Conservation (phyloP, 2,797 vertebrate species). For the Choloepus didactylus region DNA sequence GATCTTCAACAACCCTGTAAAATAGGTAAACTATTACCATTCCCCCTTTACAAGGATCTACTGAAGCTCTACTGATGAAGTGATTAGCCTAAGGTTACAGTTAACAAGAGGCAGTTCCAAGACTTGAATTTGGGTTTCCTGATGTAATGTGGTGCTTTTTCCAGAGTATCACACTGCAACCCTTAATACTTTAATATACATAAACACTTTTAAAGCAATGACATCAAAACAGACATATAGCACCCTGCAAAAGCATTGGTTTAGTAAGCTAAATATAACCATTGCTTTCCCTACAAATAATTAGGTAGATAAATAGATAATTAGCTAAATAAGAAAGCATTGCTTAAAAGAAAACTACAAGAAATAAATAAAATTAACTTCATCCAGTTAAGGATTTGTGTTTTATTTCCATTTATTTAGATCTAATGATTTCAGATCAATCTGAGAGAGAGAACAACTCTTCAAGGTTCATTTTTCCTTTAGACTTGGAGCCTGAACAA, state of each 20-base stretch:
- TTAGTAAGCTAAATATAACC: slow-evolving; percentile 38
- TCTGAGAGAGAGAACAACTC: slow-evolving; percentile 50
- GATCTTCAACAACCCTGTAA: slow-evolving; percentile 57
- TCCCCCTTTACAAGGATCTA: slow-evolving; percentile 39
- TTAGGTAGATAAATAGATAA: not conserved
- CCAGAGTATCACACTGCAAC: not conserved
- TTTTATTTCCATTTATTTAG: slow-evolving; percentile 21
- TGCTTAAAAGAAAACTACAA: slow-evolving; percentile 34
- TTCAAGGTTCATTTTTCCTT: slow-evolving; percentile 44
- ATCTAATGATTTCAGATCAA: not conserved
- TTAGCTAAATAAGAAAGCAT: not conserved
- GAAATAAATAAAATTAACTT: slow-evolving; percentile 64
- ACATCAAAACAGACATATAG: slow-evolving; percentile 31
- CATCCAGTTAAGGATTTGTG: slow-evolving; percentile 19
- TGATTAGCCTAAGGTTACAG: not conserved
- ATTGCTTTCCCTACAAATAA: not conserved
- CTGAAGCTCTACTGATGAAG: not conserved
- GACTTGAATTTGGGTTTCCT: slow-evolving; percentile 30
- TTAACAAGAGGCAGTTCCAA: slow-evolving; percentile 31
- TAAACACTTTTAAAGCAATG: slow-evolving; percentile 45
- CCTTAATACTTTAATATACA: not conserved
- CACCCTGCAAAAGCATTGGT: not conserved
- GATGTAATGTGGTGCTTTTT: not conserved
- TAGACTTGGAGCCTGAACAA: slow-evolving; percentile 51
- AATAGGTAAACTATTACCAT: not conserved